Percentiles rank a stretch among this genome's conserved stretches.
These are phyloP conservation scores for Hanleya hanleyi DNA, from an alignment of 2,888 invertebrate genomes.

Conservation along the genomic window DNA sequence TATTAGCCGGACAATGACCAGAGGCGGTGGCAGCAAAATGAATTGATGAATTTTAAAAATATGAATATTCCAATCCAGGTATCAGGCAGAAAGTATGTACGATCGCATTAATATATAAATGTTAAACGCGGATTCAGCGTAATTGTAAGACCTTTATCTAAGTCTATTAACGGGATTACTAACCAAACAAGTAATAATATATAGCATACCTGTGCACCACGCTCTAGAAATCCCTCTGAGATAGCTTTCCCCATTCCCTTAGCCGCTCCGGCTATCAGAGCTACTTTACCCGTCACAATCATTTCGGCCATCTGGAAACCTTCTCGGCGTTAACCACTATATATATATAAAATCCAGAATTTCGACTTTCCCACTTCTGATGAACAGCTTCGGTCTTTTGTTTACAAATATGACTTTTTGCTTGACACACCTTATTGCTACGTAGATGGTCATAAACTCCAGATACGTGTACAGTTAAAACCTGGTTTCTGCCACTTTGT, in stretches of 20 bases:
- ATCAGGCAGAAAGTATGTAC: too few relatives aligned
- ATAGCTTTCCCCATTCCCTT: background rate
- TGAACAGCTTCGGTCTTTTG: slow-evolving; percentile 6
- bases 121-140: too few relatives aligned
- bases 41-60: too few relatives aligned
- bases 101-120: too few relatives aligned
- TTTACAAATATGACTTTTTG: background rate
- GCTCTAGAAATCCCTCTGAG: background rate
- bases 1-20: too few relatives aligned
- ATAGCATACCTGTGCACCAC: background rate
- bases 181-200: too few relatives aligned
- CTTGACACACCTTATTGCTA: background rate
- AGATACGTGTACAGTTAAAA: too few relatives aligned
- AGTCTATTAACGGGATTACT: background rate
- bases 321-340: background rate
- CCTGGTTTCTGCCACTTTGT: too few relatives aligned
- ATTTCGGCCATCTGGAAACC: slow-evolving; percentile 6
- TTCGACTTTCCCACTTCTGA: background rate
- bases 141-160: background rate
- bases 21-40: too few relatives aligned
- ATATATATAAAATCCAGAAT: slow-evolving; percentile 1
- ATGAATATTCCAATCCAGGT: too few relatives aligned
- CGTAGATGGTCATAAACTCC: too few relatives aligned
- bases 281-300: background rate
- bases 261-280: background rate